Conservation (phyloP, 2,113 vertebrate genomes). For the Spermophilus dauricus region DNA sequence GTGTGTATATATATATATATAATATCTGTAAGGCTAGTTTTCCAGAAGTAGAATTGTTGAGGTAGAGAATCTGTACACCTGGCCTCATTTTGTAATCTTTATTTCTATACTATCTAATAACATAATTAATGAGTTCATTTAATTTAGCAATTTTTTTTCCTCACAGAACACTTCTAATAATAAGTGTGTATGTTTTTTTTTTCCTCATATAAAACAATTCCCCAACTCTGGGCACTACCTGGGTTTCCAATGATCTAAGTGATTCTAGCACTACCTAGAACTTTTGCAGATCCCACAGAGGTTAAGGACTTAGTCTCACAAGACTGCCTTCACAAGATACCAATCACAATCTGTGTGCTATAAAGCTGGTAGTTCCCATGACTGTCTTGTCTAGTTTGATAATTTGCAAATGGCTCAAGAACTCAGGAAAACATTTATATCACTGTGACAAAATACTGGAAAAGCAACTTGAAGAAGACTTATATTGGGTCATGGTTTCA, state of each 20-base stretch:
- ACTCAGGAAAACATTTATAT: not conserved
- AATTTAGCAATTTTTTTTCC: not conserved
- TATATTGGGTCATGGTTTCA: no score
- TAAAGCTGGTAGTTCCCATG: not conserved
- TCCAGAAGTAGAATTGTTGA: not conserved
- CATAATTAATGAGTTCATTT: not conserved
- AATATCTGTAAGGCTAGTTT: not conserved
- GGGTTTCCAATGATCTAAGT: not conserved
- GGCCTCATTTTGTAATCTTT: not conserved
- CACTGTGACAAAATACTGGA: no score
- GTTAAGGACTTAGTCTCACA: not conserved
- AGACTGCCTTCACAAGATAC: not conserved
- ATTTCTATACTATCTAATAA: not conserved
- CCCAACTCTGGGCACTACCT: not conserved
- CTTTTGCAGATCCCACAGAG: not conserved
- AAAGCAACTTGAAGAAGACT: no score
- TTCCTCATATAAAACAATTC: not conserved
- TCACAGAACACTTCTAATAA: not conserved
- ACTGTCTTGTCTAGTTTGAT: not conserved
- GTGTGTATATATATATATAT: no score
- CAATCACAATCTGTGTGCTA: not conserved
- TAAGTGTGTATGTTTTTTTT: not conserved
- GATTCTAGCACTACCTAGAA: not conserved
- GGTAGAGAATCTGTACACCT: not conserved
- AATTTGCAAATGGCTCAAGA: not conserved